Base-by-base conservation (phyloP, 2,797 vertebrate species). In the Pteropus rufus region DNA sequence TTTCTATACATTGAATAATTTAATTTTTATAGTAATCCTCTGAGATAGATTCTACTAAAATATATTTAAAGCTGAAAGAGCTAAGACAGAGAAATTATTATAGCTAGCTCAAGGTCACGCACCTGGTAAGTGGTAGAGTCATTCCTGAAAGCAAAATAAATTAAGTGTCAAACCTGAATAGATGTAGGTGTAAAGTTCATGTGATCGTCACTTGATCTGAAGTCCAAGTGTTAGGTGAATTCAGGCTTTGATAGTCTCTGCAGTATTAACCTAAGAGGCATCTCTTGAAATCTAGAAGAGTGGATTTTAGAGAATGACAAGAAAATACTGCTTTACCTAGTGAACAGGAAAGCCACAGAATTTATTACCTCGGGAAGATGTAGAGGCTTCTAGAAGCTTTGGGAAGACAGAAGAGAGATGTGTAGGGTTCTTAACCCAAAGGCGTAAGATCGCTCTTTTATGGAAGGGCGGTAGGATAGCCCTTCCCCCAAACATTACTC, bases 51-150 rank as follows among this genome's bases (percentile, higher is more conserved):
- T 29, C 16, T 75, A 64, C 81, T 85, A 39, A 91, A 77, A 70
- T 87, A 5, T 52, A 94, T 79, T n/a, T 93, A 91, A 91, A 93
- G 56, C 80, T 86, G 39, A 93, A 56, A 18, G 31, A 54, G 60
- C 29, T 46, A 34, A 91, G 52, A 73, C 39, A 86, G 0, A 89
- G 23, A 95, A 77, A 73, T 86, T n/a, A 93, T 19, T 75, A 14
- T 3, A 75, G 44, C 21, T 76, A 39, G 0, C 31, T 31, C 29
- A 76, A 64, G 44, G 39, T 86, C 49, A 60, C 54, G n/a, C 39
- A 26, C 34, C 10, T 93, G 24, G 7, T 92, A 87, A 90, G 44
- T 82, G 11, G 29, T 60, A 73, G 31, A 90, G 29, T 36, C 39
- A 26, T 56, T 93, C 29, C 23, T 80, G 39, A 85, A 91, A 77